Evolutionary conservation across 1,140 invertebrate species (phyloP).

Genomic region (Hormaphis cornu): DNA sequence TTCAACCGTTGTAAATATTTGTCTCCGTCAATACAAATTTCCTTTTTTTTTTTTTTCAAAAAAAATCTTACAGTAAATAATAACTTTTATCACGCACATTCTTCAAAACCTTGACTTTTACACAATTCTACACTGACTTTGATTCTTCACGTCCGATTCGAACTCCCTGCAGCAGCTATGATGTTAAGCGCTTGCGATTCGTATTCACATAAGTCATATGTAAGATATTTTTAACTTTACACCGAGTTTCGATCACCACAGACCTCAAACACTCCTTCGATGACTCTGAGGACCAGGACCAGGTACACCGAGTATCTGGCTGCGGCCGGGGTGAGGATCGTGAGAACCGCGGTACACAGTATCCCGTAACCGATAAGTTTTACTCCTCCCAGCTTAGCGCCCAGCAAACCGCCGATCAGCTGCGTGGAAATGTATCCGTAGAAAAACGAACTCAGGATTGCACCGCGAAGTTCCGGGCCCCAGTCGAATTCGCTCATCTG

Average conservation of each 20-base stretch:
- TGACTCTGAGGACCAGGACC: slow-evolving; percentile 63
- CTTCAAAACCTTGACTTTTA: no score
- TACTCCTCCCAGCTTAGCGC: slow-evolving; percentile 58
- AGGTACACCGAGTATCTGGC: slow-evolving; percentile 60
- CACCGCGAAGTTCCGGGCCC: slow-evolving; percentile 65
- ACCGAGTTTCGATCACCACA: background rate
- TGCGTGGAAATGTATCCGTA: slow-evolving; percentile 69
- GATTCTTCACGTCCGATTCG: no score
- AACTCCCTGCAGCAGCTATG: no score
- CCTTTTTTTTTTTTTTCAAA: no score
- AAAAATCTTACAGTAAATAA: no score
- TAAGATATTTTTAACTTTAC: no score
- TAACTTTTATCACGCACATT: no score
- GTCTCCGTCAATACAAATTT: no score
- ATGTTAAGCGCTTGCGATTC: no score
- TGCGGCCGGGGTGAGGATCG: slow-evolving; percentile 68
- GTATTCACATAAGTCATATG: no score
- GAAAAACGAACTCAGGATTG: slow-evolving; percentile 78
- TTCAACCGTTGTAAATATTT: no score
- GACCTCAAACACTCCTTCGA: slow-evolving; percentile 85
- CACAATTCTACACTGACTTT: no score
- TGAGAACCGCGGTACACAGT: slow-evolving; percentile 66
- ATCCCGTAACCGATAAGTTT: slow-evolving; percentile 70
- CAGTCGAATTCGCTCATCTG: slow-evolving; percentile 46
- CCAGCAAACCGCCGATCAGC: slow-evolving; percentile 62